Evolutionary conservation across 2,888 invertebrate genomes (phyloP), one percentile per base, ranked within the genome.

Genomic region (Colletes collaris): DNA sequence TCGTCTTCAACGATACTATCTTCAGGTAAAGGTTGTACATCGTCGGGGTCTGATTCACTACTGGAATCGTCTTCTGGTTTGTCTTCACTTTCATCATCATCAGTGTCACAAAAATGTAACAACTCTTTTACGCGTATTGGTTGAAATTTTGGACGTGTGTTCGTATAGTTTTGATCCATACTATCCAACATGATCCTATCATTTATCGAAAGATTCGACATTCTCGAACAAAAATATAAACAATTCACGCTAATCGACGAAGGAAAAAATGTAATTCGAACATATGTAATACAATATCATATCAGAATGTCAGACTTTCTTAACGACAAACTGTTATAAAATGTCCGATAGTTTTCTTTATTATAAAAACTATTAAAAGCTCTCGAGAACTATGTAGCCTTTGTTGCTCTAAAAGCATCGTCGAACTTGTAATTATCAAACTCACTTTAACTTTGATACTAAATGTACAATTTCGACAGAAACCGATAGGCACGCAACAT

Each of bases 51-150:
- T 4, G 79, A 85, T 44, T 90, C 86, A 7, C 73, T 66, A 19
- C 84, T 86, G 40, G 84, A 84, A 68, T 82, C 82, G 7, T 50
- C 58, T 27, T 27, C 27, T 13, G 72, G 3, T 16, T 82, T 85
- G 16, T 89, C 83, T 66, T 89, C 90, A 5, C 82, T 88, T 1
- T 90, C 88, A 66, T 90, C 89, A 63, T 92, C 91, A 37, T 90
- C 90, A 44, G 86, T 88, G 19, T 85, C 86, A 50, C 81, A 89
- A 72, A 81, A 83, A 56, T 86, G 80, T 58, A 91, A 64, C 13
- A 91, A 80, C 2, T 85, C 88, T 75, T 91, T 90, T 5, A 92
- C 87, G 10, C 90, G 84, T 6, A 91, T 79, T 4, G 92, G 92
- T 88, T 88, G 79, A 86, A 85, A 76, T 63, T 88, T 86, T 68